Base-by-base conservation (phyloP, 2,888 invertebrate species). In the Torymus tubicola region DNA sequence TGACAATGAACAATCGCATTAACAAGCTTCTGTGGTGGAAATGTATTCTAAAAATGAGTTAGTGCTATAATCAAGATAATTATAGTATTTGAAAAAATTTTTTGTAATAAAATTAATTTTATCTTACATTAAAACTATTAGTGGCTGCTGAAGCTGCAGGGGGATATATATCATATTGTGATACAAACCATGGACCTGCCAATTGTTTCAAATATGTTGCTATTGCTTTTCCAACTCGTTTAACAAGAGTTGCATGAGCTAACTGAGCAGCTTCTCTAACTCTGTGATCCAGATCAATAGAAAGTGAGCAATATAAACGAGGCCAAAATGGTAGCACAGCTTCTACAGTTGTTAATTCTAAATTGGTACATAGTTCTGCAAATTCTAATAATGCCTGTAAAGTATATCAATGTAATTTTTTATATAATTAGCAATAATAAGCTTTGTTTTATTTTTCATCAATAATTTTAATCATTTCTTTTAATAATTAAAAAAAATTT, bases 1-100 rank as follows among this genome's bases (percentile, higher is more conserved):
- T 96, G 96, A 89, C 97, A 98, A 91, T 96, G 96, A 5, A 94
- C 90, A 70, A 97, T 93, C 12, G 96, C 97, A 87, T 96, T 96
- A 2, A 94, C 93, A 70, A 96, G 92, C 91, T 97, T 98, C 68
- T 92, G 93, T 10, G 93, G 92, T 0, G 97, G 95, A 90, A 98
- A 98, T 0, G 96, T 95, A 80, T 93, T 93, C 94, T 95, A 90
- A 83, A 90, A 90, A 58, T 16, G 0, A 42, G 0, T 57, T 64
- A 64, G 72, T 55, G 31, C 16, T 69, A 14, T 12, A 21, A 55
- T 84, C 24, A 58, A 61, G 12, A 53, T 63, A 18, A 13, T 31
- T 50, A 16, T 16, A 18, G 14, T 11, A 65, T 61, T 69, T 13
- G 65, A 70, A 10, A 42, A 42, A 69, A 50, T 52, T n/a, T n/a